Evolutionary conservation across 2,888 invertebrate genomes (phyloP), one percentile per base, ranked within the genome.

Genomic region (Blomia tropicalis): DNA sequence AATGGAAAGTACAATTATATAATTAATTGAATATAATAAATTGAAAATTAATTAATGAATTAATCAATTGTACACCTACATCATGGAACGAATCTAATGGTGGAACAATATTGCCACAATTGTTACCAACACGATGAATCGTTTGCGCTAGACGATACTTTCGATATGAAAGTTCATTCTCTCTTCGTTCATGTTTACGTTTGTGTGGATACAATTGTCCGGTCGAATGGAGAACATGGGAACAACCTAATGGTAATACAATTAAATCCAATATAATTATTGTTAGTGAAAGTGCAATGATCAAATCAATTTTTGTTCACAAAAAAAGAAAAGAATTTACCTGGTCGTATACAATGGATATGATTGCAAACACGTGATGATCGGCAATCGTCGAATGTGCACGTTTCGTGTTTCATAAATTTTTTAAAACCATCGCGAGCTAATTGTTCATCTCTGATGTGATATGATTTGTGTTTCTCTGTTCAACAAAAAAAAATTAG

Each of bases 401-500:
- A 96, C 0, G 82, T 80, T 72, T 96, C 95, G 69, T 90, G 90
- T 75, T 96, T 96, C 83, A 95, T 87, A 75, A 92, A 96, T 75
- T 96, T 96, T 76, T 93, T 95, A 78, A 96, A 96, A 22, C 95
- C 95, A 73, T 96, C 95, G 66, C 88, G 82, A 43, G 87, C 85
- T 54, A 96, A 77, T 67, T 93, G 90, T 72, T 92, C 91, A 76
- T 96, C 95, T 76, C 93, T 93, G 72, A 93, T 87, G 75, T 96
- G 96, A 73, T 95, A 95, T 1, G 91, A 86, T 75, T 95, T 96
- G 79, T 96, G 96, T 77, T 96, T 96, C 77, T 96, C 95, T 93
- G 79, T 22, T 76, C n/a, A n/a, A n/a, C n/a, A n/a, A 76, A 61
- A 41, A 41, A 41, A 41, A 3, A 32, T 32, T 32, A 41, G 19